These are phyloP conservation scores for Aphelocoma californica DNA, from an alignment of 2,797 vertebrate species.

Conservation along the genomic window DNA sequence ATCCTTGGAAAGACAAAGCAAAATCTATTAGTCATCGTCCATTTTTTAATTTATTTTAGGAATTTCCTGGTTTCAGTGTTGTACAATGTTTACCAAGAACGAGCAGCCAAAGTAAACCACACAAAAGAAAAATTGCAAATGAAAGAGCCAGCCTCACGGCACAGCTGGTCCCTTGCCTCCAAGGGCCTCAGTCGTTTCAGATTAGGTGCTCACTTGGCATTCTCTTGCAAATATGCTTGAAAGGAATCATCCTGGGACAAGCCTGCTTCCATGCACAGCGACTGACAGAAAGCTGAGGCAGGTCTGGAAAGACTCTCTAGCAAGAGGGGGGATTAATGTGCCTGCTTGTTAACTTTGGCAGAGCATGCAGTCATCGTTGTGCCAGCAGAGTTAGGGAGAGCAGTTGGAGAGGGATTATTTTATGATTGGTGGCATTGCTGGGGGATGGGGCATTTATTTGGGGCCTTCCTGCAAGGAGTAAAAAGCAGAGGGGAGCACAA, in stretches of 20 bases:
- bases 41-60: background rate
- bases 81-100: background rate
- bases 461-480: background rate
- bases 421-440: background rate
- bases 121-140: background rate
- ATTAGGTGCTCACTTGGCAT: background rate
- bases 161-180: background rate
- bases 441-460: background rate
- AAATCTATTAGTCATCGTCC: background rate
- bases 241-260: background rate
- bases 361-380: fast-evolving
- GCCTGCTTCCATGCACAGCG: background rate
- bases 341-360: constrained; percentile 39
- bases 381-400: constrained; percentile 11
- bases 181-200: background rate
- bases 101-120: background rate
- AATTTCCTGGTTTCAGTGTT: constrained; percentile 32
- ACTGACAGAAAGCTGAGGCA: background rate
- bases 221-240: background rate
- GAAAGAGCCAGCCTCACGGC: background rate
- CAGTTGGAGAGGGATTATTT: background rate
- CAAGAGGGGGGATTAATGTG: background rate
- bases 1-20: background rate
- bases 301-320: constrained; percentile 32
- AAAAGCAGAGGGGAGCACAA: background rate